phyloP scores from a whole-genome alignment of 2,797 vertebrate species.

The Darevskia mixta region DNA sequence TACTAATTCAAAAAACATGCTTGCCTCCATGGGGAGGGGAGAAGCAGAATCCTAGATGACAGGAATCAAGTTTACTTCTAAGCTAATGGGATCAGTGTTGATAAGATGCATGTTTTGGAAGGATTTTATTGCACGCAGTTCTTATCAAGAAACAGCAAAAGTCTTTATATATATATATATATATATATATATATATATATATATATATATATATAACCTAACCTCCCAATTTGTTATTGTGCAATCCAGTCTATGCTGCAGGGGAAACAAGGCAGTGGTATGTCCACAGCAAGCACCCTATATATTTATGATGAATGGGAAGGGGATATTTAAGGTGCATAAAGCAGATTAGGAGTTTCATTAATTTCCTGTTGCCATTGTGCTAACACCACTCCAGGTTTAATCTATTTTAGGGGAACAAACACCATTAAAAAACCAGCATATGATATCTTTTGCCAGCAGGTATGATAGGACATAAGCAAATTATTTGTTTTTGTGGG shows the following conservation, averaged over 20 bases:
- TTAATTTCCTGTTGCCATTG: conserved; percentile 31
- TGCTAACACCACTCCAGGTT: not conserved
- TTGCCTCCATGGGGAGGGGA: not conserved
- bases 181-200: no score
- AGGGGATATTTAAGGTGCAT: not conserved
- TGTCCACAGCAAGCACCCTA: not conserved
- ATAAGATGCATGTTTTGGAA: not conserved
- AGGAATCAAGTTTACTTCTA: not conserved
- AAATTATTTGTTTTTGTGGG: not conserved
- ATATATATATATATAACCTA: not conserved
- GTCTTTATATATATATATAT: not conserved
- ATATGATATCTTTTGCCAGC: not conserved
- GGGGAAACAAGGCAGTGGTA: not conserved
- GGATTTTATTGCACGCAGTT: not conserved
- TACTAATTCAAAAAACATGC: not conserved
- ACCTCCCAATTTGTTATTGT: conserved; percentile 3
- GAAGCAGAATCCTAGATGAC: not conserved
- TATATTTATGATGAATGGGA: not conserved
- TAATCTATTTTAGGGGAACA: conserved; percentile 16
- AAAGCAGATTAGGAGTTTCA: conserved; percentile 17
- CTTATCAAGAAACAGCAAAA: conserved; percentile 31
- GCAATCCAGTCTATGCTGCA: not conserved
- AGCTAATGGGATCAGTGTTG: conserved; percentile 14
- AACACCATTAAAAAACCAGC: not conserved
- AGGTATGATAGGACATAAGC: not conserved